phyloP scores from a whole-genome alignment of 2,797 vertebrate genomes.

The Rhinophrynus dorsalis region DNA sequence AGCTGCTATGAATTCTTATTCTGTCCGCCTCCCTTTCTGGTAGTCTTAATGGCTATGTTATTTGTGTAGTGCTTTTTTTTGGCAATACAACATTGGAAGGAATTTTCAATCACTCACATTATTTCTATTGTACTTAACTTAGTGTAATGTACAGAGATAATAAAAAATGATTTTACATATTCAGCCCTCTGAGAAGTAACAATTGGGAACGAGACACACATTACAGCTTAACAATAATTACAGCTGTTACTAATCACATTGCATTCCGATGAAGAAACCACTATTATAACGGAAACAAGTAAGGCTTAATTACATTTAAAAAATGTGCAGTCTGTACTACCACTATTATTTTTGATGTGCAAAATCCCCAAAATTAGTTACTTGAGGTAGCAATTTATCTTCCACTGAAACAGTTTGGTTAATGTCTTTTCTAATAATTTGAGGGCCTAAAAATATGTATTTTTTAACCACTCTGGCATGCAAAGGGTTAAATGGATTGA shows the following conservation, averaged over 20 bases:
- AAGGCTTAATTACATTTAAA: background rate
- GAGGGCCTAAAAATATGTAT: too few relatives aligned
- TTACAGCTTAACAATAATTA: background rate
- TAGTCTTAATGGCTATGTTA: slow-evolving; percentile 7
- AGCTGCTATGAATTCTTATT: slow-evolving; percentile 8
- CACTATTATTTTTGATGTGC: too few relatives aligned
- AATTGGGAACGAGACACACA: background rate
- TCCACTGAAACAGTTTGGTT: too few relatives aligned
- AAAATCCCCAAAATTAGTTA: too few relatives aligned
- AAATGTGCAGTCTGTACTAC: too few relatives aligned
- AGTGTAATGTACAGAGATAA: background rate
- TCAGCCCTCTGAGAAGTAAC: background rate
- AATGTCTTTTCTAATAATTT: too few relatives aligned
- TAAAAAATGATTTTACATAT: background rate
- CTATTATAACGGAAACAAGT: background rate
- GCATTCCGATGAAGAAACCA: background rate
- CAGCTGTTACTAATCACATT: background rate
- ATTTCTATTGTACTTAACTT: background rate
- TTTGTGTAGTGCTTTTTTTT: background rate
- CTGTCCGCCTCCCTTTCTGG: background rate
- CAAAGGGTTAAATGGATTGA: too few relatives aligned
- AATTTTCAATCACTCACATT: background rate
- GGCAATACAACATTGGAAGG: background rate
- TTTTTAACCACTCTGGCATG: too few relatives aligned
- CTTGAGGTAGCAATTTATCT: too few relatives aligned